Evolutionary conservation across 2,888 invertebrate species (phyloP).

Genomic region (Eumerus sabulonum): DNA sequence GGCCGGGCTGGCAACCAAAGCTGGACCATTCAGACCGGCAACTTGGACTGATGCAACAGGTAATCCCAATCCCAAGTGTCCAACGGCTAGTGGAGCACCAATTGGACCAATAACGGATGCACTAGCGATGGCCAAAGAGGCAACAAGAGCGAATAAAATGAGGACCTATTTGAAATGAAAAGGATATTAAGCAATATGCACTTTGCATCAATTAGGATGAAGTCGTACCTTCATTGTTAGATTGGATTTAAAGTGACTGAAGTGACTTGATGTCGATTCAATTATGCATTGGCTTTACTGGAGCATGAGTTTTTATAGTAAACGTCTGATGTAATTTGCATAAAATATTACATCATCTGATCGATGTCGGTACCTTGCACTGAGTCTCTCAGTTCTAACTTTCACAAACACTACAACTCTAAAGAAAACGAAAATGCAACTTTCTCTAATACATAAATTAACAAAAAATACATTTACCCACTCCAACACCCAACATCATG

Average conservation of each 20-base stretch:
- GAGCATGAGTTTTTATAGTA: conserved; percentile 3
- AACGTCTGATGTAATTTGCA: neutral
- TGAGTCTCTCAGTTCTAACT: too few species aligned
- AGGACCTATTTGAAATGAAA: conserved; percentile 13
- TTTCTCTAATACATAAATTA: too few species aligned
- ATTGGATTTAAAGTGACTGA: conserved; percentile 8
- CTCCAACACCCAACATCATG: too few species aligned
- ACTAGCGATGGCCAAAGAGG: conserved; percentile 24
- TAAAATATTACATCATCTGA: conserved; percentile 5
- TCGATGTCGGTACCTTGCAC: neutral
- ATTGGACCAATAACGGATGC: conserved; percentile 35
- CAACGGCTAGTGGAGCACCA: neutral
- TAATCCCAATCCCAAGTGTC: neutral
- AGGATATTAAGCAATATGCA: too few species aligned
- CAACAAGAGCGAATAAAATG: conserved; percentile 37
- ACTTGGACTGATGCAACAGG: neutral
- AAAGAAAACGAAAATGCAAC: too few species aligned
- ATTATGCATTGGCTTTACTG: neutral
- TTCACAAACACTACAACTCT: too few species aligned
- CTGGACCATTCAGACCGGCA: neutral
- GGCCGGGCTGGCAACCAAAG: neutral
- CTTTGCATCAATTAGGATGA: too few species aligned
- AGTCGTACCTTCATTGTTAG: conserved; percentile 16
- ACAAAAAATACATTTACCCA: too few species aligned
- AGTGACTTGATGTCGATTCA: conserved; percentile 33